Percentiles rank a stretch among this genome's conserved stretches.
Conservation (phyloP, 2,888 invertebrate species). For the Emmelina monodactyla region DNA sequence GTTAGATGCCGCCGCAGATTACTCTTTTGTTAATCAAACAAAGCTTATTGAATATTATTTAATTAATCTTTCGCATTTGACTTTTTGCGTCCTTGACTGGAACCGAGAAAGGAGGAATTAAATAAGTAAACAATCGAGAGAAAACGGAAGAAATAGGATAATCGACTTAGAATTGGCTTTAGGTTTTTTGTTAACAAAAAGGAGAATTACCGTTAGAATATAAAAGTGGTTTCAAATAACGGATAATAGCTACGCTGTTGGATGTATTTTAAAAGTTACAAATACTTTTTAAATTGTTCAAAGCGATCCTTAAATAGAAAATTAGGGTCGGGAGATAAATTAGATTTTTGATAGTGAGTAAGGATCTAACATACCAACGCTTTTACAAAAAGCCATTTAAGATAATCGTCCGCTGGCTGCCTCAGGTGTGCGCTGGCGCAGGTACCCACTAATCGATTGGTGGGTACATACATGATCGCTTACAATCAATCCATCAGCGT, state of each 20-base stretch:
- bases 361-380: slow-evolving; percentile 41
- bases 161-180: too few relatives aligned
- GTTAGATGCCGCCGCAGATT: slow-evolving; percentile 64
- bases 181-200: too few relatives aligned
- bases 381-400: slow-evolving; percentile 57
- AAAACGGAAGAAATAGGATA: too few relatives aligned
- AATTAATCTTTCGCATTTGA: slow-evolving; percentile 59
- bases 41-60: slow-evolving; percentile 59
- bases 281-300: background rate
- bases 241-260: slow-evolving; percentile 26
- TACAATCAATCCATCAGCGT: slow-evolving; percentile 64
- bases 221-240: background rate
- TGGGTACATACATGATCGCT: slow-evolving; percentile 46
- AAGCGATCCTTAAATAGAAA: slow-evolving; percentile 25
- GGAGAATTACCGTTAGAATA: background rate
- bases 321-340: slow-evolving; percentile 35
- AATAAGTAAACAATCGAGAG: slow-evolving; percentile 9
- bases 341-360: slow-evolving; percentile 29
- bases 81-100: slow-evolving; percentile 31
- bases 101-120: slow-evolving; percentile 4
- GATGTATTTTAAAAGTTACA: too few relatives aligned
- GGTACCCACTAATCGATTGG: slow-evolving; percentile 62
- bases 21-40: slow-evolving; percentile 62
- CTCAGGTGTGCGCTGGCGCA: slow-evolving; percentile 39
- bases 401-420: slow-evolving; percentile 49